Evolutionary conservation across 2,797 vertebrate species (phyloP), one percentile per base, ranked within the genome.

Genomic region (Acanthis flammea): DNA sequence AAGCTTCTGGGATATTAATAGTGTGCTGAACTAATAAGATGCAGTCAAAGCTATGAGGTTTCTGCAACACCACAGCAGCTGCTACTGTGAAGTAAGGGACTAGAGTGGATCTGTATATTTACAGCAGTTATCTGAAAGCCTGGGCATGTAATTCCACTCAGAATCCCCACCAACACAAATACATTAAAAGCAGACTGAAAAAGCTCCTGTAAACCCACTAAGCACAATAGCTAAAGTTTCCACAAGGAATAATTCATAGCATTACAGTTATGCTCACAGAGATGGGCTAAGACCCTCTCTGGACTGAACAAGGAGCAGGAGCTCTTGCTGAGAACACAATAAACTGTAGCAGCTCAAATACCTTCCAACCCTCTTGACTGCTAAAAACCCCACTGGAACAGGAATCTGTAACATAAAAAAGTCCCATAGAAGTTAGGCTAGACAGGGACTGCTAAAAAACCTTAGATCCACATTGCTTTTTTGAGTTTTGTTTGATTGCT

Each of bases 1-100:
- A 95, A 95, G 54, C 95, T 97, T 60, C 92, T 80, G 67, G 76
- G 82, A 85, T 97, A 97, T 95, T 97, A 95, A 96, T 96, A 97
- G 93, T 82, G 79, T 87, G 91, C 93, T 97, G 96, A 97, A 96
- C 95, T 96, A 97, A 95, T 95, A 96, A 95, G 92, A 95, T 88
- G 76, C 53, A 97, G 95, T 70, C 87, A 94, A 94, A 92, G 81
- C 90, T 84, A 90, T 92, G 95, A 91, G 92, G 88, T 88, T 96
- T 95, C 96, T 94, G 90, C 92, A 93, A 90, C 68, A 90, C 73
- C 1, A 1, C 87, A 97, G 94, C 97, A 97, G 96, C 96, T 97
- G 96, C 88, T 94, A 50, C 89, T 82, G 67, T 96, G 88, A 97
- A 95, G 92, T 92, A 82, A 95, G 87, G 84, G 87, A 66, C 75